These are phyloP conservation scores for Osedax fenrisi DNA, from an alignment of 2,888 invertebrate species.

Conservation along the genomic window DNA sequence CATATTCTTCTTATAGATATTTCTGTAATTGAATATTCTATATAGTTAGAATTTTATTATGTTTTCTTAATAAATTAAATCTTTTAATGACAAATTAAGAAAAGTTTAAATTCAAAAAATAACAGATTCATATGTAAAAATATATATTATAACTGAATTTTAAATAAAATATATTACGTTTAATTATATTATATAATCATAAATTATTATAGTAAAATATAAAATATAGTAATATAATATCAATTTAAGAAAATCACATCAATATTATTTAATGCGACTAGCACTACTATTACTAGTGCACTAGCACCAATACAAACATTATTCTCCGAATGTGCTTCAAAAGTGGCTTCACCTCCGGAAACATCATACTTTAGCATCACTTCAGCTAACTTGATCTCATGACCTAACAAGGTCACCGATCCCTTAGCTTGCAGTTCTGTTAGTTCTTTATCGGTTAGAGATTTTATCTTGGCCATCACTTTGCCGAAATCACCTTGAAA, in stretches of 20 bases:
- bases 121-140: too few species aligned
- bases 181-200: too few species aligned
- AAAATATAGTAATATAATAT: not conserved
- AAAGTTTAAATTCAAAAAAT: too few species aligned
- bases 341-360: slow-evolving; percentile 50
- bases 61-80: too few species aligned
- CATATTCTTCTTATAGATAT: not conserved
- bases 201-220: too few species aligned
- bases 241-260: too few species aligned
- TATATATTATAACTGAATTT: too few species aligned
- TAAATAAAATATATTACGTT: too few species aligned
- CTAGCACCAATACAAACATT: too few species aligned
- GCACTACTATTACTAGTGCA: too few species aligned
- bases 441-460: slow-evolving; percentile 54
- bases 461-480: slow-evolving; percentile 68
- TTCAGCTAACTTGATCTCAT: slow-evolving; percentile 56
- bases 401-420: slow-evolving; percentile 63
- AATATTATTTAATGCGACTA: too few species aligned
- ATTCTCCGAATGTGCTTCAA: slow-evolving; percentile 79
- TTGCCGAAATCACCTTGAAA: slow-evolving; percentile 65
- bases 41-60: not conserved
- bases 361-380: slow-evolving; percentile 61
- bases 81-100: too few species aligned
- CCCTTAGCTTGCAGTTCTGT: slow-evolving; percentile 62
- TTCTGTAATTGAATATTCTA: not conserved